Base-by-base conservation (phyloP, 2,113 vertebrate genomes). In the Panthera leo region DNA sequence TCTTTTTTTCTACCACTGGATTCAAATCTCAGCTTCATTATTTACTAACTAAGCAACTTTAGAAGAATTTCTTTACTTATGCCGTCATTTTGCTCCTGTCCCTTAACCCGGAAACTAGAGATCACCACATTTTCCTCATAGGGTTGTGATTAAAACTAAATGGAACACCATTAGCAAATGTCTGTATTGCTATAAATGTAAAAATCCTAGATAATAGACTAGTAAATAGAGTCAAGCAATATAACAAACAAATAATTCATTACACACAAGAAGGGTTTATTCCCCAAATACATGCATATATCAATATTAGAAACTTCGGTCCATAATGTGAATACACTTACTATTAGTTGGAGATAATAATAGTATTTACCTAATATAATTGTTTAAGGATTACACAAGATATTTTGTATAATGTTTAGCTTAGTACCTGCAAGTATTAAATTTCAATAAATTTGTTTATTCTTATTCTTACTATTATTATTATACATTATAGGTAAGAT, bases 401-500 rank as follows among this genome's bases (percentile, higher is more conserved):
- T 71, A 45, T 42, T 88, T 83, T 75, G 80, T 75, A 53, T n/a
- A 76, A 70, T 95, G 42, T 15, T 63, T 89, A 63, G 16, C n/a
- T 95, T 51, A 85, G 25, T 55, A 70, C 23, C 61, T 65, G 19
- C 36, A 65, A 55, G 39, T 27, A 75, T 4, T 75, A 94, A 76
- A 12, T 93, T 70, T 39, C 5, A 75, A n/a, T 82, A 78, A 16
- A 36, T 91, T 92, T 94, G 67, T 45, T 9, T 45, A 76, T 89
- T 89, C 91, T 91, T 75, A 79, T 87, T 93, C 3, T 84, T 93
- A 39, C 82, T 58, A 67, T 83, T 83, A 83, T 75, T 76, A 48
- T 92, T 75, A 75, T 51, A 92, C 36, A 83, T 87, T 25, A 73
- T 51, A 88, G 63, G 7, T 67, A 94, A 83, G 58, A 55, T 31